Evolutionary conservation across 2,797 vertebrate species (phyloP), one percentile per base, ranked within the genome.

Genomic region (Phoeniculus purpureus): DNA sequence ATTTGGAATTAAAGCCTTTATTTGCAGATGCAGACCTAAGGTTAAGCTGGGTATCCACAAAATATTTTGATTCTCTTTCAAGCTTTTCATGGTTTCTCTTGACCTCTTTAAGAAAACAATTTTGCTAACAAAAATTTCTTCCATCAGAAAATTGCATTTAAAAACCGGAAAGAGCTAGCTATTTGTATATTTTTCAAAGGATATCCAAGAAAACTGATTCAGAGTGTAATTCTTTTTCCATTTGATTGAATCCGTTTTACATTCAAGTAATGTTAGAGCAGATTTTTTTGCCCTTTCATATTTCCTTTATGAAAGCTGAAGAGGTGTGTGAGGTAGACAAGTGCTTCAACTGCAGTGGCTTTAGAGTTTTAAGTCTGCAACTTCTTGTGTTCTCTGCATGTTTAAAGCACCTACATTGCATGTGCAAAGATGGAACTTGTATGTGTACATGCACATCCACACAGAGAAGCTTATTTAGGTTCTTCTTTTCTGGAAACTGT

Each of bases 1-100:
- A 10, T 88, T 55, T 84, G 59, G 32, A 88, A 92, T 88, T 72
- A 65, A 72, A 93, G 12, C 16, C 40, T 55, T 83, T 75, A 26
- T 75, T 94, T 81, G 27, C 45, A 84, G 25, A 65, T 65, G 32
- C 37, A 12, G 31, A 90, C 55, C 19, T 65, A 68, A 55, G 50
- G 25, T 25, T 61, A 65, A 59, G n/a, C 15, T 84, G 55, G 9
- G 31, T 84, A 51, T 19, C 32, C 32, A 77, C 50, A 51, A 71
- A 88, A 31, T 43, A 59, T 65, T 77, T 83, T 55, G 10, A 43
- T 83, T 85, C 40, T 74, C 5, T 91, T 82, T 94, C 13, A 77
- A 85, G 27, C 16, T 82, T 87, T n/a, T 62, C 76, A 60, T 77
- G 5, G 4, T 45, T 92, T 85, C 18, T 66, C 32, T 56, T 12